Conservation (phyloP, 2,888 invertebrate species). For the Cantharis nigra region DNA sequence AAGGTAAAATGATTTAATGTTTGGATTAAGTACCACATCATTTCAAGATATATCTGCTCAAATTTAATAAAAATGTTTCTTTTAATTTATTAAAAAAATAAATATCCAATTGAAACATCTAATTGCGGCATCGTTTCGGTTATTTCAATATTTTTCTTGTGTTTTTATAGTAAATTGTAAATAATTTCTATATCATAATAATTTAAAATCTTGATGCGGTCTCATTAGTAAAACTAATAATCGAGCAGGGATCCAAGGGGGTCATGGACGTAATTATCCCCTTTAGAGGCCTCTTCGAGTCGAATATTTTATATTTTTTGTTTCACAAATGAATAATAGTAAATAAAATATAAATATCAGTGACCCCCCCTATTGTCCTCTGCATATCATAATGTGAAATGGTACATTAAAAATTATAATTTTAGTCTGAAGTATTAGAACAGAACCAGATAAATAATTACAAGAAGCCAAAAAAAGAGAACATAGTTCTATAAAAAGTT, state of each 20-base stretch:
- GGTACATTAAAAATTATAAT: not conserved
- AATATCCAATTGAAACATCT: not conserved
- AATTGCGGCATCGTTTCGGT: not conserved
- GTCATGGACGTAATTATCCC: too few species aligned
- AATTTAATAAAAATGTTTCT: not conserved
- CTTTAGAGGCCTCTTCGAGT: too few species aligned
- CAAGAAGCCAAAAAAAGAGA: slow-evolving; percentile 31
- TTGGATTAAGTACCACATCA: not conserved
- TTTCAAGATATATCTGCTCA: not conserved
- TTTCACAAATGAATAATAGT: too few species aligned
- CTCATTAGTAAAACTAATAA: not conserved
- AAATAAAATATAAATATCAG: too few species aligned
- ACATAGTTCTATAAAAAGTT: slow-evolving; percentile 42
- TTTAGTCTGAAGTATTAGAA: slow-evolving; percentile 30
- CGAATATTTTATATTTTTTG: too few species aligned
- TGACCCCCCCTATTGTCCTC: too few species aligned
- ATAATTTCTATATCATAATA: not conserved
- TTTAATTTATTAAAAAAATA: not conserved
- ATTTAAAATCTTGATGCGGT: not conserved
- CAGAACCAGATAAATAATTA: slow-evolving; percentile 31
- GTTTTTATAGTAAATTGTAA: not conserved
- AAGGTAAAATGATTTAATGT: not conserved
- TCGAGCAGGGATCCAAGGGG: too few species aligned
- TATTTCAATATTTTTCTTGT: not conserved
- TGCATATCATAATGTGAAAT: too few species aligned